These are phyloP conservation scores for Acrocephalus kingi DNA, from an alignment of 2,113 vertebrate species.

Conservation along the genomic window DNA sequence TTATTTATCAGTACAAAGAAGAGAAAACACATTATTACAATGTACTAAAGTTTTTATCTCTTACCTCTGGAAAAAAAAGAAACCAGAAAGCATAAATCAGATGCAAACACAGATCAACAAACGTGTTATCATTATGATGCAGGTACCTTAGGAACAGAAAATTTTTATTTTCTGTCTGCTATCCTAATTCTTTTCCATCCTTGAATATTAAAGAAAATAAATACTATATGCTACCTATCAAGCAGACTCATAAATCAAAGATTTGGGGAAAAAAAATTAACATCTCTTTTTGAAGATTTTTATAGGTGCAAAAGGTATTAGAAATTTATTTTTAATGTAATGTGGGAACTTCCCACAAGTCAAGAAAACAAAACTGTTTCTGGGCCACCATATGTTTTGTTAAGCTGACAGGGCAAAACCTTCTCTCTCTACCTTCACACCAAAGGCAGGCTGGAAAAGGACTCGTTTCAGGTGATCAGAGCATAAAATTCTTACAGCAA, in stretches of 20 bases:
- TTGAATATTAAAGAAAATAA: background rate
- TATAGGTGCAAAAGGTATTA: background rate
- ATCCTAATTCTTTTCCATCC: background rate
- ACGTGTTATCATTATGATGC: background rate
- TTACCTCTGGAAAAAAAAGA: background rate
- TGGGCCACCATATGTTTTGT: accelerated
- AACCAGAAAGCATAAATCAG: background rate
- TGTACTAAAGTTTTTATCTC: background rate
- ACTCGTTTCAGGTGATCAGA: background rate
- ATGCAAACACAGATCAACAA: background rate
- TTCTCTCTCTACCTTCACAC: background rate
- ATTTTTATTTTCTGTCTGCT: background rate
- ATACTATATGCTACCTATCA: background rate
- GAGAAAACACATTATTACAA: background rate
- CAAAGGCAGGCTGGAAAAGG: background rate
- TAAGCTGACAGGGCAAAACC: background rate
- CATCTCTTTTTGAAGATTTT: background rate
- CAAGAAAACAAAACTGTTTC: background rate
- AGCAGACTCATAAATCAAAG: background rate
- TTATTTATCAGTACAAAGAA: background rate
- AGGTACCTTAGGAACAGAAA: background rate
- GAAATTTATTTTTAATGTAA: background rate
- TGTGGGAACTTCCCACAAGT: background rate
- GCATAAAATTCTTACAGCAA: background rate
- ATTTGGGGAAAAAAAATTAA: accelerated